Evolutionary conservation across 2,888 invertebrate genomes (phyloP).

Genomic region (Muschampia staudingeri): DNA sequence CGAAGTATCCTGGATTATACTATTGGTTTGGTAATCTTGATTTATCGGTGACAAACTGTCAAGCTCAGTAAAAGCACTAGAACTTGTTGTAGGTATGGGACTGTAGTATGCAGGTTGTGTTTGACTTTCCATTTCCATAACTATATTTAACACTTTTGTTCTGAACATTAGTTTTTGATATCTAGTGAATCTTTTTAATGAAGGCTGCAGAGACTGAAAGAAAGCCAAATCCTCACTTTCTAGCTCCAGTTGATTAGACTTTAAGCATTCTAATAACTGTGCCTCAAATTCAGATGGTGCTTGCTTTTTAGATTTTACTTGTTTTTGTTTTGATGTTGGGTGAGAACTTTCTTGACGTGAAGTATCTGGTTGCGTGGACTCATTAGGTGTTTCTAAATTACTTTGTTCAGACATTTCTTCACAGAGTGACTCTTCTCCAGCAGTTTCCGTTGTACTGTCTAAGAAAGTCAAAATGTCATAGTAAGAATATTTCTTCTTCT

Average conservation of each 20-base stretch:
- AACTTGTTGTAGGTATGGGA: conserved; percentile 26
- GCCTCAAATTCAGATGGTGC: conserved; percentile 28
- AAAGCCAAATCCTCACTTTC: conserved; percentile 27
- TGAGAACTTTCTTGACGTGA: conserved; percentile 30
- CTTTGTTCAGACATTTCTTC: conserved; percentile 30
- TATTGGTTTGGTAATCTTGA: conserved; percentile 30
- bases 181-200: conserved; percentile 30
- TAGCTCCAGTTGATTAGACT: conserved; percentile 24
- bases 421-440: conserved; percentile 28
- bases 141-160: conserved; percentile 30
- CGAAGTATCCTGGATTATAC: conserved; percentile 28
- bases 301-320: conserved; percentile 30
- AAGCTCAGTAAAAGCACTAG: conserved; percentile 30
- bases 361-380: conserved; percentile 29
- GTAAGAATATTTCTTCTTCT: conserved; percentile 29
- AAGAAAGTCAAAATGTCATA: conserved; percentile 30
- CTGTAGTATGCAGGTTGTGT: conserved; percentile 30
- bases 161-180: conserved; percentile 30
- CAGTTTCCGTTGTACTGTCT: conserved; percentile 30
- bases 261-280: conserved; percentile 30
- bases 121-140: conserved; percentile 30
- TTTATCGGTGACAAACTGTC: conserved; percentile 30
- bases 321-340: conserved; percentile 25
- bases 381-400: conserved; percentile 28
- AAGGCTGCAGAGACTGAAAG: conserved; percentile 30